Percentiles rank a stretch among this genome's conserved stretches.
phyloP scores from a whole-genome alignment of 2,888 invertebrate species.

The Pogonocherus hispidulus region DNA sequence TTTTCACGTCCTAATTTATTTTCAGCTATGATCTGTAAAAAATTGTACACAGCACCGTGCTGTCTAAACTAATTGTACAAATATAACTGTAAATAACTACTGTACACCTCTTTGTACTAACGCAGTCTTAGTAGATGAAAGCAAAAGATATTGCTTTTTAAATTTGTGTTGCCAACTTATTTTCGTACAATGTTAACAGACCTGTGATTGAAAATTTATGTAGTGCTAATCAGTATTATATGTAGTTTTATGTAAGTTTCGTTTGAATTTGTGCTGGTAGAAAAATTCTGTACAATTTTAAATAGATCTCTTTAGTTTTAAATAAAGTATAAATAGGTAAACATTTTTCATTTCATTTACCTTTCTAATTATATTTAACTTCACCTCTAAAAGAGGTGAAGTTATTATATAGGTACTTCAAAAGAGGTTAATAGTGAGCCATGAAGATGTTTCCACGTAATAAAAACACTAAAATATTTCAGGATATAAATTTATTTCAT shows the following conservation, averaged over 20 bases:
- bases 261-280: conserved; percentile 13
- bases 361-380: not conserved
- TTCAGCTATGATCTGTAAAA: not conserved
- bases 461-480: too few species aligned
- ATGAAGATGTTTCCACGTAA: too few species aligned
- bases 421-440: too few species aligned
- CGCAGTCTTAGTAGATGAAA: not conserved
- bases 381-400: not conserved
- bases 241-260: conserved; percentile 34
- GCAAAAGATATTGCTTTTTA: conserved; percentile 4
- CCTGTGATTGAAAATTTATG: conserved; percentile 51
- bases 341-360: not conserved
- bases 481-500: too few species aligned
- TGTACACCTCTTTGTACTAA: not conserved
- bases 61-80: not conserved
- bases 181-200: conserved; percentile 41
- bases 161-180: too few species aligned
- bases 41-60: not conserved
- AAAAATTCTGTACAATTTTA: conserved; percentile 35
- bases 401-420: too few species aligned
- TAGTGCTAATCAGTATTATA: conserved; percentile 46
- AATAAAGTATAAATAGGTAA: conserved; percentile 23
- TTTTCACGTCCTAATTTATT: not conserved
- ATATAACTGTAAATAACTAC: not conserved
- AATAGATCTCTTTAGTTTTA: conserved; percentile 42